These are phyloP conservation scores for Gymnoscopelus microlampas DNA, from an alignment of 2,797 vertebrate genomes.

Conservation along the genomic window DNA sequence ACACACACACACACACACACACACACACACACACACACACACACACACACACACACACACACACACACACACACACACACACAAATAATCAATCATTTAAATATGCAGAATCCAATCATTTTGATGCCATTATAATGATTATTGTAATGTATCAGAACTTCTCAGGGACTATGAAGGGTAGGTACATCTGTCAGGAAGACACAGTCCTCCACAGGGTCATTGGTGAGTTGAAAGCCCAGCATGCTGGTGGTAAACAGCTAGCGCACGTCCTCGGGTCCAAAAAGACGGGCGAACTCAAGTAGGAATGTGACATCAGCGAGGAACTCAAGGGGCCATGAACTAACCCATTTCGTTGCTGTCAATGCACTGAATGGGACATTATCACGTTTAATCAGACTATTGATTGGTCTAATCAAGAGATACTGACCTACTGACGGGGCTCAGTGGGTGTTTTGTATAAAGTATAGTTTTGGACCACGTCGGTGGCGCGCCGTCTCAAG, in stretches of 20 bases:
- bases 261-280: not conserved
- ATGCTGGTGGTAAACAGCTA: constrained; percentile 11
- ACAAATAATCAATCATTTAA: not conserved
- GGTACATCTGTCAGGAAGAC: constrained; percentile 13
- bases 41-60: not conserved
- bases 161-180: not conserved
- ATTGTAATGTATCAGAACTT: not conserved
- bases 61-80: not conserved
- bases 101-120: not conserved
- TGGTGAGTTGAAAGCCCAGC: constrained; percentile 27
- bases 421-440: too few relatives aligned
- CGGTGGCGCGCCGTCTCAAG: too few relatives aligned
- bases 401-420: too few relatives aligned
- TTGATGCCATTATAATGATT: too few relatives aligned
- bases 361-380: too few relatives aligned
- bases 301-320: not conserved
- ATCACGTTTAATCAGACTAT: too few relatives aligned
- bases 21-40: not conserved
- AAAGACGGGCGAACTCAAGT: not conserved
- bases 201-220: constrained; percentile 9
- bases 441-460: too few relatives aligned
- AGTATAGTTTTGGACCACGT: too few relatives aligned
- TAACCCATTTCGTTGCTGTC: too few relatives aligned
- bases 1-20: not conserved
- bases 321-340: too few relatives aligned